Base-by-base conservation (phyloP, 2,797 vertebrate genomes). In the Anguilla obscura region DNA sequence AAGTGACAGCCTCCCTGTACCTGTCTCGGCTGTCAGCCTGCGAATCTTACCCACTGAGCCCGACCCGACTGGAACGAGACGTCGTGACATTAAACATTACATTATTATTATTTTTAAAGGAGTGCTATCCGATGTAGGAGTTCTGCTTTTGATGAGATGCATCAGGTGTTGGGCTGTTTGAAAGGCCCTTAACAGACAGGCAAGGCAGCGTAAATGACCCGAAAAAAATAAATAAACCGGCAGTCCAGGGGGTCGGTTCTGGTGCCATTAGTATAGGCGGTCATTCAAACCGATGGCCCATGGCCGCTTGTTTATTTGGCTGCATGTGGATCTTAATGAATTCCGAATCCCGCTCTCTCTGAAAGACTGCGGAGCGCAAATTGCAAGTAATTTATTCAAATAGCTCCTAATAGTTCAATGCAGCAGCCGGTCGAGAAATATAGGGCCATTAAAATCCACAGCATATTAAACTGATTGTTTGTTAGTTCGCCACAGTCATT, bases 401-500 rank as follows among this genome's bases (percentile, higher is more conserved):
- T 48, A 80, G 85, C 86, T 89, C 86, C 85, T 85, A 87, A 90
- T 86, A 89, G 88, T 83, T 88, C 86, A 87, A 58, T 87, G 56
- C 54, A 58, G 33, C 16, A 45, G 84, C 86, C 86, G 80, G 86
- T 74, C 85, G 56, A 88, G 86, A 90, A 88, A 87, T 87, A 87
- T 88, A 54, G 69, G 52, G 50, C 52, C 84, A 91, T 91, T 91
- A 90, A 69, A 36, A 54, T 12, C 10, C 24, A 79, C 45, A 45
- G 86, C 87, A 76, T 90, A 90, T 89, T 87, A 88, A 88, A 85
- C 86, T 76, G 87, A 88, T 88, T 74, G 83, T 87, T 60, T 89
- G 87, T 91, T 89, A 90, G 88, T 86, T 69, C 16, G 76, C 89
- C 85, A 84, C 80, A 84, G 88, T 86, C 71, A 60, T 36, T 58